These are phyloP conservation scores for Kryptolebias marmoratus DNA, from an alignment of 2,113 vertebrate species.

Conservation along the genomic window DNA sequence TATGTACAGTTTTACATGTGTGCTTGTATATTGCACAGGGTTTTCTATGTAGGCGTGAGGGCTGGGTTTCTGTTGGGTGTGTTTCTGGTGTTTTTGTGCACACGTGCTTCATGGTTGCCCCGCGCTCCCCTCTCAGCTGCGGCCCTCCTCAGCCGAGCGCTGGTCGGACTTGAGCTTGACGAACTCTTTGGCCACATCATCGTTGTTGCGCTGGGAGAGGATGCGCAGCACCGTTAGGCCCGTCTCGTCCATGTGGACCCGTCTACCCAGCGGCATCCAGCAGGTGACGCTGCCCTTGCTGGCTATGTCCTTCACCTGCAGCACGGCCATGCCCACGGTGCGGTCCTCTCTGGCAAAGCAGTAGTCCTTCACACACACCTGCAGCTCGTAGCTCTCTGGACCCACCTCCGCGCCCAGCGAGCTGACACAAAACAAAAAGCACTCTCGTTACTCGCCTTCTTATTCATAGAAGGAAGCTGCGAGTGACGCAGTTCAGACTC, in stretches of 20 bases:
- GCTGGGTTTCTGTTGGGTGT: slow-evolving; percentile 47
- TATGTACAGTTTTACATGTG: slow-evolving; percentile 67
- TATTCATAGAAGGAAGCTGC: not conserved
- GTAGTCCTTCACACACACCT: slow-evolving; percentile 98
- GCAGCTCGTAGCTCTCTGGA: slow-evolving; percentile 95
- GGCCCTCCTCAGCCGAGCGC: slow-evolving; percentile 90
- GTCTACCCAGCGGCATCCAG: slow-evolving; percentile 91
- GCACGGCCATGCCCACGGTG: slow-evolving; percentile 89
- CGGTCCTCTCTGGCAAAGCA: slow-evolving; percentile 97
- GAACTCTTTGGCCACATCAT: slow-evolving; percentile 97
- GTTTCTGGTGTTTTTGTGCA: slow-evolving; percentile 35
- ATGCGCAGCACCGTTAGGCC: slow-evolving; percentile 96
- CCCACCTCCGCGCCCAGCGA: slow-evolving; percentile 88
- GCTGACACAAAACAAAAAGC: slow-evolving; percentile 68
- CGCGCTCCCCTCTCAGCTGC: slow-evolving; percentile 69
- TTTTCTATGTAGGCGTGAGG: slow-evolving; percentile 42
- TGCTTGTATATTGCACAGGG: slow-evolving; percentile 67
- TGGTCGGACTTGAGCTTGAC: slow-evolving; percentile 98
- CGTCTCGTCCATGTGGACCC: slow-evolving; percentile 97
- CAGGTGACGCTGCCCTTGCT: slow-evolving; percentile 86
- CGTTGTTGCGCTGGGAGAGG: slow-evolving; percentile 96
- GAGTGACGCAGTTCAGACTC: too few relatives aligned
- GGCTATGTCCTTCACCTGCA: slow-evolving; percentile 91
- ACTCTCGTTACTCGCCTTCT: too few relatives aligned
- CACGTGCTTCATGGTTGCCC: slow-evolving; percentile 11